phyloP scores from a whole-genome alignment of 2,113 vertebrate genomes.

The Burhinus bistriatus region DNA sequence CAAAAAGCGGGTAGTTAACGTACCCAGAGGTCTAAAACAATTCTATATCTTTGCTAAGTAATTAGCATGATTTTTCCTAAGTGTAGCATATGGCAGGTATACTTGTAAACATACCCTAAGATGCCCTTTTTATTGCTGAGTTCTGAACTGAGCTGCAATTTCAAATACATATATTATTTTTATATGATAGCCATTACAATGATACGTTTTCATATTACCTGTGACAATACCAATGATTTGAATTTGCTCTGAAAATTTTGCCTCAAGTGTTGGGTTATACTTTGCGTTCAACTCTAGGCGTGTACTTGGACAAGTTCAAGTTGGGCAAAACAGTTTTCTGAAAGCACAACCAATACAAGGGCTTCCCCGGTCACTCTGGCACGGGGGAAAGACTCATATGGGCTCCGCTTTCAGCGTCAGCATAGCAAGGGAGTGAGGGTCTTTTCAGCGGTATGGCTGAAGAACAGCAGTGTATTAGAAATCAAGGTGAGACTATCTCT shows the following conservation, averaged over 20 bases:
- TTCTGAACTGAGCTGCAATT: conserved; percentile 52
- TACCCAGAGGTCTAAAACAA: conserved; percentile 41
- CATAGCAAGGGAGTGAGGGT: neutral
- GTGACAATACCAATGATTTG: neutral
- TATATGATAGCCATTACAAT: neutral
- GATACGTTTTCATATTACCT: neutral
- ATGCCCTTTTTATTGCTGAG: conserved; percentile 36
- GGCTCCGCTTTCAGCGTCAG: neutral
- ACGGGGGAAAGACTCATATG: fast-evolving
- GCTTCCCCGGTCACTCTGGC: fast-evolving
- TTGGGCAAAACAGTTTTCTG: neutral
- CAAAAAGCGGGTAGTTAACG: neutral
- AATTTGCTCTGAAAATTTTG: neutral
- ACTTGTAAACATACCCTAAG: conserved; percentile 53
- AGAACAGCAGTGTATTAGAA: neutral
- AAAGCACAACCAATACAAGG: neutral
- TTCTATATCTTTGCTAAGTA: conserved; percentile 32
- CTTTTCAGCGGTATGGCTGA: neutral
- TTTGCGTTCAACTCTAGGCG: neutral
- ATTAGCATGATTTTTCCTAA: conserved; percentile 45
- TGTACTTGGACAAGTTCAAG: neutral
- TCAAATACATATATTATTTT: neutral
- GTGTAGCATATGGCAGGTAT: conserved; percentile 30
- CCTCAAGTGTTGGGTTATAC: neutral
- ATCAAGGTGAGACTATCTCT: neutral